Evolutionary conservation across 2,113 vertebrate species (phyloP), one percentile per base, ranked within the genome.

Genomic region (Sinocyclocheilus anophthalmus): DNA sequence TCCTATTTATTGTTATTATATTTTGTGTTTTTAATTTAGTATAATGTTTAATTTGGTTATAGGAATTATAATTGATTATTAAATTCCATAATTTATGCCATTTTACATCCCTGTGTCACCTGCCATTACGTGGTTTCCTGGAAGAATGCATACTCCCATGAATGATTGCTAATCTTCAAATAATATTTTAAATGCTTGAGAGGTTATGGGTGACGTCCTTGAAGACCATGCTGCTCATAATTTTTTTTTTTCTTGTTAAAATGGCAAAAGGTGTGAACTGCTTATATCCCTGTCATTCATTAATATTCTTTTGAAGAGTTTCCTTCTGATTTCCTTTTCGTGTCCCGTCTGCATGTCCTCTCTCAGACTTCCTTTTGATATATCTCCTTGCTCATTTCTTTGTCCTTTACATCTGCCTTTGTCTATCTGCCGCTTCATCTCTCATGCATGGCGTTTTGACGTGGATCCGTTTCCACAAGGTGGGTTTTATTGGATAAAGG

Each of bases 261-360:
- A 83, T 53, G 45, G 16, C 26, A 39, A 53, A 72, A 55, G 20
- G 30, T 45, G 9, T 45, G 42, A 45, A 45, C 42, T 55, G 26
- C 2, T 83, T 1, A 20, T 70, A 72, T 87, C 26, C 42, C 76
- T 84, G 76, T 76, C 81, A 57, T 87, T 87, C 86, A 67, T 87
- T 76, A 81, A 84, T 81, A 88, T 88, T 76, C 87, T 61, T 45
- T 72, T 57, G 86, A 87, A 63, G 45, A 67, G 80, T 83, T 82
- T 42, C 55, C 37, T 65, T 63, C 48, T 83, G 75, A 79, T 84
- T 53, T 72, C 18, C 18, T 63, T 33, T 65, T 81, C 42, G 50
- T 61, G 73, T 87, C 42, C 33, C 55, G 59, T 76, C 69, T 42
- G 76, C 82, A 13, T 84, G 77, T 87, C 30, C 69, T 87, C 69